A percentile compares a stretch with the other conserved stretches of the same genome.
Evolutionary conservation across 2,113 vertebrate genomes (phyloP).

Genomic region (Bubo bubo): DNA sequence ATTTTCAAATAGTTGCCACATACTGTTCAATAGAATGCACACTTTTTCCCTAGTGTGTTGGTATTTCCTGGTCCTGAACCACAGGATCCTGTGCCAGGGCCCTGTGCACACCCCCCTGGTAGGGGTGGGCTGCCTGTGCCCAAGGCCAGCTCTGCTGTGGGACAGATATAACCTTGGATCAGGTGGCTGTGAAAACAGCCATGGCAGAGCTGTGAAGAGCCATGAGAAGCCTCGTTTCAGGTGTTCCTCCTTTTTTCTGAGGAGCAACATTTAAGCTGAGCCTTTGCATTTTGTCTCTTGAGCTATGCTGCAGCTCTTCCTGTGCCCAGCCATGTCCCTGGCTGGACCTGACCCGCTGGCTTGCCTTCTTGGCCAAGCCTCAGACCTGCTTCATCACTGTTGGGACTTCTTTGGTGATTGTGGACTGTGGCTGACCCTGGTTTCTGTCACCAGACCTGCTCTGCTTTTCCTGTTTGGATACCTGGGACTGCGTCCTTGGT

Average conservation of each 20-base stretch:
- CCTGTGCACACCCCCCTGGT: neutral
- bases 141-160: neutral
- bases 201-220: neutral
- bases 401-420: neutral
- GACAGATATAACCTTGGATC: neutral
- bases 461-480: constrained; percentile 1
- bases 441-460: neutral
- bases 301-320: neutral
- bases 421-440: neutral
- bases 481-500: neutral
- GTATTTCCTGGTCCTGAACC: neutral
- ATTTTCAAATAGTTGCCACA: neutral
- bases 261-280: neutral
- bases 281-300: neutral
- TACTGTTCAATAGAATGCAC: neutral
- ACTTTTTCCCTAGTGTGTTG: accelerated
- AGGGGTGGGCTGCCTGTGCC: neutral
- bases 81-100: accelerated
- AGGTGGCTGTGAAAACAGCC: neutral
- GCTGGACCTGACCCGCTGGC: neutral
- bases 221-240: neutral
- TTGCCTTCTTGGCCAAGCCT: neutral
- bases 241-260: neutral
- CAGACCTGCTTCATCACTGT: neutral
- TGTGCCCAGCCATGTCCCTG: neutral